A percentile compares a stretch with the other conserved stretches of the same genome.
These are phyloP conservation scores for Paguma larvata DNA, from an alignment of 2,797 vertebrate species.

Conservation along the genomic window DNA sequence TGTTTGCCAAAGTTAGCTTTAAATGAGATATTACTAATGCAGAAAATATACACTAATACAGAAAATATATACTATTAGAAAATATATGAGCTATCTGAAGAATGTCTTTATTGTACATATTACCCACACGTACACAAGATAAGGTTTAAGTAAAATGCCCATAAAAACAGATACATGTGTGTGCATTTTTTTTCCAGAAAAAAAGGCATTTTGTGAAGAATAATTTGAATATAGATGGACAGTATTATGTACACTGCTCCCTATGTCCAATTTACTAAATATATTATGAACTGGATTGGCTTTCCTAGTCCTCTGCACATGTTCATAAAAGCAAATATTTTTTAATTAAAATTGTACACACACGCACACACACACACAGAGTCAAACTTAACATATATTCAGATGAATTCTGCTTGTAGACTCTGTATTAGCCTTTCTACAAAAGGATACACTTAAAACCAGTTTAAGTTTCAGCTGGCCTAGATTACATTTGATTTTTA, in stretches of 20 bases:
- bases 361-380: not conserved
- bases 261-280: slow-evolving; percentile 19
- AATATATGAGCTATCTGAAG: not conserved
- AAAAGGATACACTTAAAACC: not conserved
- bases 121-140: not conserved
- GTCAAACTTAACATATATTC: not conserved
- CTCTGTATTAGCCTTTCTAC: slow-evolving; percentile 5
- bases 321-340: not conserved
- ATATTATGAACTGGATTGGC: not conserved
- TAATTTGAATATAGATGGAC: not conserved
- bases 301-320: not conserved
- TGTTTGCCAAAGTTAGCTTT: slow-evolving; percentile 8
- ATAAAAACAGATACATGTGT: no score
- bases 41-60: slow-evolving; percentile 34
- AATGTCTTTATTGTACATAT: not conserved
- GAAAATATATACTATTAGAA: not conserved
- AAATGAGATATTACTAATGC: not conserved
- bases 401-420: not conserved
- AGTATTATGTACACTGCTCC: not conserved
- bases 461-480: slow-evolving; percentile 15
- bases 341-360: not conserved
- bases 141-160: not conserved
- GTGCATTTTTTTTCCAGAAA: not conserved
- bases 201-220: not conserved
- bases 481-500: not conserved